Evolutionary conservation across 2,113 vertebrate species (phyloP), one percentile per base, ranked within the genome.

Genomic region (Chlamydotis undulata): DNA sequence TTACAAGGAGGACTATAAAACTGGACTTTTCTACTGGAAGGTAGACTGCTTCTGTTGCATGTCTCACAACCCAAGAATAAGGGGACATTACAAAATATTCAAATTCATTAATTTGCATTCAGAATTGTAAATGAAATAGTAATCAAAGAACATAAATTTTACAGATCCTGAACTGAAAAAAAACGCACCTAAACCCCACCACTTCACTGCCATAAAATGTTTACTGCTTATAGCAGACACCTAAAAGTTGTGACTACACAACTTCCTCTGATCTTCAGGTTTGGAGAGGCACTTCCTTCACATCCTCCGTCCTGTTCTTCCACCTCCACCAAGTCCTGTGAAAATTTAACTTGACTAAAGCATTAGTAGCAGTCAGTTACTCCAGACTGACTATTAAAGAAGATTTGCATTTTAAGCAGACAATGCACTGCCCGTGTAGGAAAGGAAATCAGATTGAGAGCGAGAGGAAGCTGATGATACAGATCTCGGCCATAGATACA

Each of bases 401-500:
- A 75, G 33, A 88, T 39, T 22, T 60, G 35, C 26, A 53, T 76
- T 76, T 76, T 64, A 90, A 69, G 31, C 50, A 65, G 61, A 55
- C 45, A 65, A 41, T 6, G 23, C 26, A 17, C 43, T 61, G 37
- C 45, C 59, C 2, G 2, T 5, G 31, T 19, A 67, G 50, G 74
- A 61, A 67, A 31, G 50, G 15, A 76, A 76, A 65, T 22, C 29
- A 65, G 64, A 65, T 0, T 8, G 55, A 21, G 67, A 87, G 33
- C 2, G 21, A 65, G 31, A 91, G 53, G 70, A 78, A 24, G 45
- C 12, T 14, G 41, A 17, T 14, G n/a, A 23, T 37, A 33, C 6
- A 35, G 26, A 52, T 29, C 13, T 25, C 5, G 2, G 47, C 26
- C 37, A 24, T 0, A 4, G 43, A 49, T 29, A 55, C 13, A 29